Evolutionary conservation across 2,797 vertebrate species (phyloP).

Genomic region (Serranus cabrilla): DNA sequence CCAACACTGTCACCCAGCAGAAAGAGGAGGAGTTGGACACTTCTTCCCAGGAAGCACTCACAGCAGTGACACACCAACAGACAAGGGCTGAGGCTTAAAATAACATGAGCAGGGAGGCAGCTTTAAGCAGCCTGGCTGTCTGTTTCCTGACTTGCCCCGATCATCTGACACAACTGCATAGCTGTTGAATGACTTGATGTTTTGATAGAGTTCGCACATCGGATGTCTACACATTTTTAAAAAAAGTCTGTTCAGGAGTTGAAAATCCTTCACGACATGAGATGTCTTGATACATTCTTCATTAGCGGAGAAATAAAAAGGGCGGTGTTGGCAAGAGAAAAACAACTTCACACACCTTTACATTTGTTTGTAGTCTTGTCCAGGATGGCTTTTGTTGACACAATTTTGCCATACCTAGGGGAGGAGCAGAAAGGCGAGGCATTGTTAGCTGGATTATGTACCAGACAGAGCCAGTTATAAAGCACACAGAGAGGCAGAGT

Average conservation of each 20-base stretch:
- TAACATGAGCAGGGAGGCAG: slow-evolving; percentile 72
- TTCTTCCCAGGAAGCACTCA: slow-evolving; percentile 57
- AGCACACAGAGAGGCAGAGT: slow-evolving; percentile 71
- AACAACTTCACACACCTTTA: slow-evolving; percentile 90
- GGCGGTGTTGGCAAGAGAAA: slow-evolving; percentile 8
- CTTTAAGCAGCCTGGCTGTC: slow-evolving; percentile 66
- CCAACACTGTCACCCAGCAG: slow-evolving; percentile 50
- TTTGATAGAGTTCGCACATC: slow-evolving; percentile 30
- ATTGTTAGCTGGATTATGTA: slow-evolving; percentile 68
- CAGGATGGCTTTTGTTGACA: slow-evolving; percentile 99
- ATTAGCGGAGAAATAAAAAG: slow-evolving; percentile 8
- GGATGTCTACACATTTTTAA: neutral
- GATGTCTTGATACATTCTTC: slow-evolving; percentile 7
- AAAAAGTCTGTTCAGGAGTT: slow-evolving; percentile 8
- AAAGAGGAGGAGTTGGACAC: slow-evolving; percentile 52
- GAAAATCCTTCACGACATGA: neutral
- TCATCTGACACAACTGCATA: slow-evolving; percentile 67
- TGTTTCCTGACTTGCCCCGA: slow-evolving; percentile 73
- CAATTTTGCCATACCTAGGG: slow-evolving; percentile 97
- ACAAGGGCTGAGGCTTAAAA: slow-evolving; percentile 68
- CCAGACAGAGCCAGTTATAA: slow-evolving; percentile 75
- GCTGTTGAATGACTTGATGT: slow-evolving; percentile 64
- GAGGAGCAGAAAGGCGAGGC: slow-evolving; percentile 68
- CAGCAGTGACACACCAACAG: slow-evolving; percentile 65
- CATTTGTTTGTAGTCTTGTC: slow-evolving; percentile 99